Base-by-base conservation (phyloP, 2,113 vertebrate genomes). In the Ptilonorhynchus violaceus region DNA sequence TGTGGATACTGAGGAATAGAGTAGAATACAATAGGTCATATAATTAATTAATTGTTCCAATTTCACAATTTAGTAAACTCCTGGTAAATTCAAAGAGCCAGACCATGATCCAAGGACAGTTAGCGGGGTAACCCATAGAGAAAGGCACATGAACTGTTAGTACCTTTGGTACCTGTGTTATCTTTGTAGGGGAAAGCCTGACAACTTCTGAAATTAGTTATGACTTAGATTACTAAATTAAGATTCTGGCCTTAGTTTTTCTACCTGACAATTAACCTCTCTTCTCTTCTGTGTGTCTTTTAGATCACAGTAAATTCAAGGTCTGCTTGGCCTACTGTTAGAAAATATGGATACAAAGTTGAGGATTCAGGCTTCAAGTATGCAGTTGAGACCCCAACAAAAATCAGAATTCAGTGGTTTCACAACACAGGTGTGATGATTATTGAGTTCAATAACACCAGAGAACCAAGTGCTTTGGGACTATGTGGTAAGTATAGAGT, bases 341-440 rank as follows among this genome's bases (percentile, higher is more conserved):
- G 98, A 92, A 99, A 99, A 96, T 98, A 98, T 6, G 99, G 99
- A 31, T 99, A 99, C 96, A 99, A 98, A 97, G 97, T 99, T 39
- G 98, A 99, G 90, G 99, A 99, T 97, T 99, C 99, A 1, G 99
- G 99, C 55, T 99, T 99, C 97, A 99, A 99, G 98, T 99, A 99
- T 62, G 70, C 98, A 20, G 97, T 99, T 97, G 98, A 97, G 77
- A 99, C 98, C 1, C 99, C 99, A 1, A 97, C 98, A 42, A 98
- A 98, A 63, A 95, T 99, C 55, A 99, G 97, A 96, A 98, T 99
- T 92, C 99, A 99, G 95, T 99, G 99, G 99, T 99, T 99, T 90
- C 99, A 99, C 97, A 98, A 97, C 96, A 99, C 99, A 2, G 99
- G 99, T 13, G 97, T 99, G 98, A 99, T 99, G 99, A 98, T 99